Evolutionary conservation across 2,888 invertebrate genomes (phyloP).

Genomic region (Clusia tigrina): DNA sequence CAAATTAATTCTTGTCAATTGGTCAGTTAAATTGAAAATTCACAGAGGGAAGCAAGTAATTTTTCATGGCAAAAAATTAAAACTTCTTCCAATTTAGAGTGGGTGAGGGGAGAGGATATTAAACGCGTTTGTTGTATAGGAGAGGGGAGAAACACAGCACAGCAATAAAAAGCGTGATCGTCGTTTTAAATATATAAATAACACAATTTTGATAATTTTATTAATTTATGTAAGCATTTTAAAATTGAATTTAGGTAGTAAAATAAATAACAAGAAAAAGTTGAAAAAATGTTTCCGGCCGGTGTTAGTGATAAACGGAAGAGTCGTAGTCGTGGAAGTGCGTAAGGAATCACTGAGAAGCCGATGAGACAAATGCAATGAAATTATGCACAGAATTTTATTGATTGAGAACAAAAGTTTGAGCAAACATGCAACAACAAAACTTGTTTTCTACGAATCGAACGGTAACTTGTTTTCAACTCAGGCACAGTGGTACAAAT

Average conservation of each 20-base stretch:
- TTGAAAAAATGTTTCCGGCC: not conserved
- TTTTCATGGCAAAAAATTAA: constrained; percentile 27
- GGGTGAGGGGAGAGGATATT: not conserved
- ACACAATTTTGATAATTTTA: not conserved
- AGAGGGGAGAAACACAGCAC: not conserved
- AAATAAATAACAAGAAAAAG: not conserved
- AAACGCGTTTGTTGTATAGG: not conserved
- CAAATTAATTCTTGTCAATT: constrained; percentile 31
- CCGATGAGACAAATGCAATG: not conserved
- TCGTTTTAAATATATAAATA: constrained; percentile 6
- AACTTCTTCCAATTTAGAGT: constrained; percentile 33
- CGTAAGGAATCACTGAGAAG: not conserved
- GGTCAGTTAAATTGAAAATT: not conserved
- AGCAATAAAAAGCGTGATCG: not conserved
- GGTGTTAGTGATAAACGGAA: too few relatives aligned
- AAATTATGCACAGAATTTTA: not conserved
- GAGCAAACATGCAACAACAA: not conserved
- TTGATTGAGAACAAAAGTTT: too few relatives aligned
- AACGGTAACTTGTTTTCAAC: not conserved
- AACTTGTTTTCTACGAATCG: not conserved
- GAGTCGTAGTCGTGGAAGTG: not conserved
- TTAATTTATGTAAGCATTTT: not conserved
- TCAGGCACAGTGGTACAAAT: not conserved
- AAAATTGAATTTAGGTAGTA: not conserved
- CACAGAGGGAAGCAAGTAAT: constrained; percentile 32